phyloP scores from a whole-genome alignment of 2,113 vertebrate genomes.

The Microtus montanus region DNA sequence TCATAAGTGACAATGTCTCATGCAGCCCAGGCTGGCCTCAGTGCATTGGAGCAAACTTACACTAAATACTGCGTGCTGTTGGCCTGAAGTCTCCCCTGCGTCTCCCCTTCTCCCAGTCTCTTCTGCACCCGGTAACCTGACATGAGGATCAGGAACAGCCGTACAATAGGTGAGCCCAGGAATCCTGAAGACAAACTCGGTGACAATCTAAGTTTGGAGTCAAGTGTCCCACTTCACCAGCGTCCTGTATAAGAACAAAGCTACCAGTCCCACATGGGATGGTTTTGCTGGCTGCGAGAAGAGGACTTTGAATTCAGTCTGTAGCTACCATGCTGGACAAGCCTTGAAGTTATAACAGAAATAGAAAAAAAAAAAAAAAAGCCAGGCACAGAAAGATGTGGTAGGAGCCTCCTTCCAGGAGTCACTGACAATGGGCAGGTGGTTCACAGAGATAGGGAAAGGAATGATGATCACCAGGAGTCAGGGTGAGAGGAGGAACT shows the following conservation, averaged over 20 bases:
- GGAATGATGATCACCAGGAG: background rate
- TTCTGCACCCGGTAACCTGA: background rate
- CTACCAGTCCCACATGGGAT: accelerated
- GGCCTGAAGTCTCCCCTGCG: background rate
- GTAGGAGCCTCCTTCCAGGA: background rate
- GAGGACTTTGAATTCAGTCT: background rate
- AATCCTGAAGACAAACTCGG: background rate
- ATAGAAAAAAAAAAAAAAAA: background rate
- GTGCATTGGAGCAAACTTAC: background rate
- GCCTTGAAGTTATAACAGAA: background rate
- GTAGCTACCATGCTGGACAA: too few relatives aligned
- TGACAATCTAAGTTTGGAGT: background rate
- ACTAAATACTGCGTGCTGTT: background rate
- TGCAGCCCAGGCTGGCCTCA: background rate
- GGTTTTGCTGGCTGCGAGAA: background rate
- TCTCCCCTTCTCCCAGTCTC: background rate
- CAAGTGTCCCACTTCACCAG: background rate
- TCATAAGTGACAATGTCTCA: background rate
- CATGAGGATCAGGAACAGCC: too few relatives aligned
- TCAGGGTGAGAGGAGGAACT: accelerated
- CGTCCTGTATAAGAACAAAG: background rate
- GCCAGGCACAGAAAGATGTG: background rate
- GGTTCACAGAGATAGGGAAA: background rate
- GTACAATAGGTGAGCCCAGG: background rate
- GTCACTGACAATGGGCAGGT: too few relatives aligned